These are phyloP conservation scores for Dufourea novaeangliae DNA, from an alignment of 1,140 invertebrate species.

Conservation along the genomic window DNA sequence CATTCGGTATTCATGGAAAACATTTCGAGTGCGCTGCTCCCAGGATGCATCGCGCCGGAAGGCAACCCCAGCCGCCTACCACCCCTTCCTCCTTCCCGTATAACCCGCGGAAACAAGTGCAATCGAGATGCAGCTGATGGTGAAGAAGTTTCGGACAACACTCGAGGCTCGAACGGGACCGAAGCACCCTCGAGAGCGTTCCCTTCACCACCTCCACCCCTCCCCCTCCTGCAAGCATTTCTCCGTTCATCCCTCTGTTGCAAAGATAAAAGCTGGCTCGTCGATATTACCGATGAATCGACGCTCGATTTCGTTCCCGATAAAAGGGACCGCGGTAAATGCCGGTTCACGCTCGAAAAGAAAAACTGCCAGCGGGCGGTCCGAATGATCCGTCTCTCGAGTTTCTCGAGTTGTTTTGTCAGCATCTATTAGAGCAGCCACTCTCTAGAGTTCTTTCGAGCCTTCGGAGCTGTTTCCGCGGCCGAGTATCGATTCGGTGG, in stretches of 20 bases:
- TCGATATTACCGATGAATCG: conserved; percentile 15
- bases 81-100: too few species aligned
- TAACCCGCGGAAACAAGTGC: conserved; percentile 52
- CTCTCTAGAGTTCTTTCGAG: background rate
- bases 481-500: background rate
- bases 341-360: background rate
- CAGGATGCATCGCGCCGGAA: conserved; percentile 12
- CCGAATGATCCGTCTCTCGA: background rate
- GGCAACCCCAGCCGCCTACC: too few species aligned
- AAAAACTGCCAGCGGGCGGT: background rate
- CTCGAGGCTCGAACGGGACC: conserved; percentile 35
- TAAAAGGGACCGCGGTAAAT: background rate
- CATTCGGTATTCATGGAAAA: conserved; percentile 69
- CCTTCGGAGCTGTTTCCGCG: background rate
- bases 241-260: background rate
- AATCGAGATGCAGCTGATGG: conserved; percentile 51
- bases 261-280: background rate
- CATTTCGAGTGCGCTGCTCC: conserved; percentile 40
- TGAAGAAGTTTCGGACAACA: conserved; percentile 56
- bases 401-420: conserved; percentile 6
- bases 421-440: background rate
- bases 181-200: conserved; percentile 28
- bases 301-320: background rate
- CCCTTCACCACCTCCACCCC: conserved; percentile 23
- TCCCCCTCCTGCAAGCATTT: background rate